A percentile compares a stretch with the other conserved stretches of the same genome.
These are phyloP conservation scores for Chaetops frenatus DNA, from an alignment of 2,113 vertebrate species.

Conservation along the genomic window DNA sequence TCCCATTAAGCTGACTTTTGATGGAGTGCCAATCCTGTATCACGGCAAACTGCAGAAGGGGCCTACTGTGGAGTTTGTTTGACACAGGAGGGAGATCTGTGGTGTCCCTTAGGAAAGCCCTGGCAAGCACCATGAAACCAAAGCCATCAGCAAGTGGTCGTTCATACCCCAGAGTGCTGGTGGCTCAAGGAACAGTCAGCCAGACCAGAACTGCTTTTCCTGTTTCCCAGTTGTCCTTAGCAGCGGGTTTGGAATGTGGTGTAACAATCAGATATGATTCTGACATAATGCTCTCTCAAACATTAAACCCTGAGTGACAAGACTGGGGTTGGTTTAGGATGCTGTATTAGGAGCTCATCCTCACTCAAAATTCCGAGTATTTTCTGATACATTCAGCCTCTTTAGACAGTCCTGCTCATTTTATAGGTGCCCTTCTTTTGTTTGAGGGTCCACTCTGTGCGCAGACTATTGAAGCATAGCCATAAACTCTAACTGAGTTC, in stretches of 20 bases:
- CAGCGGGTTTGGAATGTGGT: neutral
- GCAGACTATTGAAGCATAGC: neutral
- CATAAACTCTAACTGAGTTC: neutral
- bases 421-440: neutral
- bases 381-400: neutral
- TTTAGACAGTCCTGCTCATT: neutral
- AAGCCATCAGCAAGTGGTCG: neutral
- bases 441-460: neutral
- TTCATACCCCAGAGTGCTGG: neutral
- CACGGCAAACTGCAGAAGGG: neutral
- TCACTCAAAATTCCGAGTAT: neutral
- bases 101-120: neutral
- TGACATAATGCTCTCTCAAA: neutral
- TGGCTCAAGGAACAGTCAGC: neutral
- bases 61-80: neutral
- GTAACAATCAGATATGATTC: neutral
- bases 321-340: neutral
- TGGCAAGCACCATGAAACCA: neutral
- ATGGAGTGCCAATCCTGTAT: neutral
- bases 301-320: neutral
- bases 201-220: neutral
- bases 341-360: neutral
- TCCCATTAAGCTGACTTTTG: neutral
- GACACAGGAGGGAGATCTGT: neutral
- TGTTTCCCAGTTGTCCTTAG: neutral